Evolutionary conservation across 53 echinoderm and acorn worm species (phyloP).

Genomic region (Paracentrotus lividus): DNA sequence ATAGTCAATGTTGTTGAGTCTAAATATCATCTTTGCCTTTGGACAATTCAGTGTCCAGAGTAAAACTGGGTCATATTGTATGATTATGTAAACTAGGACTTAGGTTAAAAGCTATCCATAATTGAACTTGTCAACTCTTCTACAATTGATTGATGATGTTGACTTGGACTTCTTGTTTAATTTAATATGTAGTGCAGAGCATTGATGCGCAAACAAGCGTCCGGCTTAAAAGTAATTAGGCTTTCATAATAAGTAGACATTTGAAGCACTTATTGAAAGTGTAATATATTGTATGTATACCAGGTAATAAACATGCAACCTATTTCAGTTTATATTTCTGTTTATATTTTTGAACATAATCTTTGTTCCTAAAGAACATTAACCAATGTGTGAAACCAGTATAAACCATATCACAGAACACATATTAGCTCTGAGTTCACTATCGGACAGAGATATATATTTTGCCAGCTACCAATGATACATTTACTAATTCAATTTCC

Average conservation of each 20-base stretch:
- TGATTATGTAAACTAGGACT: constrained; percentile 4
- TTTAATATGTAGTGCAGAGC: not conserved
- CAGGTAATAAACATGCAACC: too few species aligned
- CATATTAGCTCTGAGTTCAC: not conserved
- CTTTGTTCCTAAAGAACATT: not conserved
- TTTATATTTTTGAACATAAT: too few species aligned
- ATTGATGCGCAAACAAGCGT: not conserved
- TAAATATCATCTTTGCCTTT: not conserved
- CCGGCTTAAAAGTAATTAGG: not conserved
- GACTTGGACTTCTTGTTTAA: too few species aligned
- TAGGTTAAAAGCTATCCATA: not conserved
- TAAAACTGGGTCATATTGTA: constrained; percentile 16
- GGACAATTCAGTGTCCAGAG: not conserved
- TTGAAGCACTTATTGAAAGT: too few species aligned
- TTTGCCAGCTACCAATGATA: too few species aligned
- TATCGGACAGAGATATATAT: not conserved
- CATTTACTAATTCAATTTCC: not conserved
- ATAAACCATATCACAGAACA: not conserved
- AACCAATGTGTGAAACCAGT: not conserved
- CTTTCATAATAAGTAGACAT: not conserved
- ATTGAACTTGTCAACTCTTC: constrained; percentile 28
- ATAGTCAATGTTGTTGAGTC: not conserved
- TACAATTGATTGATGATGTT: constrained; percentile 7
- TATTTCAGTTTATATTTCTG: too few species aligned
- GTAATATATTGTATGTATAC: too few species aligned